Percentiles rank a stretch among this genome's conserved stretches.
Evolutionary conservation across 2,888 invertebrate species (phyloP).

Genomic region (Troides helena): DNA sequence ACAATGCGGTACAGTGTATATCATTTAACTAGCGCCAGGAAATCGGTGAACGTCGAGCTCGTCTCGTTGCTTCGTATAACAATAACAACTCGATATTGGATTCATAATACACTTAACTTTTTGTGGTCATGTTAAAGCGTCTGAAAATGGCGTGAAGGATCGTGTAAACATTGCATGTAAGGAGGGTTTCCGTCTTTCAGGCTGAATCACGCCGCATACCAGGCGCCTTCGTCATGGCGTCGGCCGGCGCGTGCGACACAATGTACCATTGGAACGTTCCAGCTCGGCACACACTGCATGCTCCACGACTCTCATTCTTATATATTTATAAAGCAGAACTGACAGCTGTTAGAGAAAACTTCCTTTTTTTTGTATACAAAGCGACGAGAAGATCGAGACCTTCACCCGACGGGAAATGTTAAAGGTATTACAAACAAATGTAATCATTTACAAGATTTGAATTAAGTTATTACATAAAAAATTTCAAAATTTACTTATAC

Average conservation of each 20-base stretch:
- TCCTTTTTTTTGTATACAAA: no score
- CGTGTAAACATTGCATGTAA: constrained; percentile 73
- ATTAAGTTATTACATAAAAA: no score
- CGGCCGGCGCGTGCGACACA: constrained; percentile 50
- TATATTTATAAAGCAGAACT: no score
- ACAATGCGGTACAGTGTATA: background rate
- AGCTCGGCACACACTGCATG: background rate
- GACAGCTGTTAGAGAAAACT: no score
- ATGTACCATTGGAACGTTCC: constrained; percentile 41
- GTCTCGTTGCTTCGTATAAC: no score
- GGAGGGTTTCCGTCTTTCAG: constrained; percentile 77
- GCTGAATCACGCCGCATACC: constrained; percentile 79
- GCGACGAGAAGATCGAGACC: no score
- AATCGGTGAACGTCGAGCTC: background rate
- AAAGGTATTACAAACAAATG: no score
- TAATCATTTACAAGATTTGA: no score
- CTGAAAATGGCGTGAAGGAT: constrained; percentile 64
- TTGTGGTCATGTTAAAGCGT: constrained; percentile 38
- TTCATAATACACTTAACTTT: background rate
- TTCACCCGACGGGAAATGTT: no score
- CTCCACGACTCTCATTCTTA: no score
- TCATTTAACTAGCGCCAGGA: background rate
- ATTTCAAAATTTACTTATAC: no score
- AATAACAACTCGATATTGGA: background rate
- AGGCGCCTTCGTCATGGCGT: constrained; percentile 71